Base-by-base conservation (phyloP, 2,797 vertebrate species). In the Trichosurus vulpecula region DNA sequence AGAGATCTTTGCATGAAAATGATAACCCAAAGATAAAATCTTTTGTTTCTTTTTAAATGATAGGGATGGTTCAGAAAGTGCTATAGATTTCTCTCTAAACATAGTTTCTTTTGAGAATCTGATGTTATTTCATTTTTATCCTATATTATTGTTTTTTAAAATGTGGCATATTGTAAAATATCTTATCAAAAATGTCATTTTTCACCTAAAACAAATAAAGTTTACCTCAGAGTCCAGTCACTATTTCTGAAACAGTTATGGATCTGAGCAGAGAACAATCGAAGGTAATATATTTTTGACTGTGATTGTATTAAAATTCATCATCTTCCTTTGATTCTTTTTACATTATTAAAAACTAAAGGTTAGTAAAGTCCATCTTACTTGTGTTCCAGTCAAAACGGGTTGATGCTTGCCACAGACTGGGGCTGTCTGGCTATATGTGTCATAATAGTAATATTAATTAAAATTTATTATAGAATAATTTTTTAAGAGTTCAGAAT, bases 131-230 rank as follows among this genome's bases (percentile, higher is more conserved):
- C 90, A 97, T 97, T 98, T 98, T 98, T 98, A 98, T 98, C 98
- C 94, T 95, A 94, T 98, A 92, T 97, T 98, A 97, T 93, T 97
- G 96, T 97, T 94, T 96, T 98, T 16, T 98, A 95, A 97, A 98
- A 97, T 96, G 97, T 97, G 97, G 93, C 90, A 96, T 97, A 96
- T 96, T 98, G 97, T 98, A 97, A 90, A 98, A 96, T 91, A 97
- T 95, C 35, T 97, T 98, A 97, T 98, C 96, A 98, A 96, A 98
- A 98, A 94, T 95, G 96, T 97, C 96, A 92, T 93, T 87, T 94
- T 98, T 98, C 98, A 98, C 96, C 96, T 94, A 93, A 95, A 98
- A 97, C 95, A 98, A 98, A 98, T 98, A 92, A 97, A 98, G 96
- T 98, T 97, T 98, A 97, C 97, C 95, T 97, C 96, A 96, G 96